These are phyloP conservation scores for Nicator chloris DNA, from an alignment of 2,113 vertebrate species.

Conservation along the genomic window DNA sequence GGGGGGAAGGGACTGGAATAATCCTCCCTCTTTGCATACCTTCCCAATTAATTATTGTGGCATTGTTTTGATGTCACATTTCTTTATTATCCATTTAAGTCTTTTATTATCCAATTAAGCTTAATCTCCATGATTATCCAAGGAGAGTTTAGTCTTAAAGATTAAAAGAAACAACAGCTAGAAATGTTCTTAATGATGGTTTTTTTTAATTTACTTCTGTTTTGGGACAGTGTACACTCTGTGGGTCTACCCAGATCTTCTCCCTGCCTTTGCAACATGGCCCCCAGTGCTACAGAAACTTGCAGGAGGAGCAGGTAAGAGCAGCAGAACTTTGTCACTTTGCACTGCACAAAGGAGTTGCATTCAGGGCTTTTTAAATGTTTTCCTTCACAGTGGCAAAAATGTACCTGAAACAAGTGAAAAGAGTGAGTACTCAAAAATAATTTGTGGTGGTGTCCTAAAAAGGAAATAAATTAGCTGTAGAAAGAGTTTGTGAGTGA, in stretches of 20 bases:
- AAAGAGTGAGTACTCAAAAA: background rate
- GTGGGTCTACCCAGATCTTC: slow-evolving; percentile 84
- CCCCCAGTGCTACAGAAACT: slow-evolving; percentile 88
- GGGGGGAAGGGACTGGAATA: background rate
- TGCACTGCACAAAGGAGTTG: background rate
- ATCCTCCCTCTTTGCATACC: background rate
- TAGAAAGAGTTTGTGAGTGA: background rate
- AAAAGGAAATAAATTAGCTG: background rate
- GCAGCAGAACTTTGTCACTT: background rate
- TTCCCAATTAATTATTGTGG: background rate
- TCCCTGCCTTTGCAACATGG: slow-evolving; percentile 89
- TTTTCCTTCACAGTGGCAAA: background rate
- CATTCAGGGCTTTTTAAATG: background rate
- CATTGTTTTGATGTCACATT: background rate
- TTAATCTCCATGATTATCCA: background rate
- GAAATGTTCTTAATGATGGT: background rate
- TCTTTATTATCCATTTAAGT: background rate
- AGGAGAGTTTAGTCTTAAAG: background rate
- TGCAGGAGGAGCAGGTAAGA: slow-evolving; percentile 89
- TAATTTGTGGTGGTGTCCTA: background rate
- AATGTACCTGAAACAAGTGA: background rate
- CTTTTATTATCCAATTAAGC: background rate
- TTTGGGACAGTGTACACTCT: slow-evolving; percentile 85
- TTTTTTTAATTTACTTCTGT: background rate
- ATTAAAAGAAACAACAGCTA: background rate